Conservation (phyloP, 2,113 vertebrate genomes). For the Micronisus gabar region DNA sequence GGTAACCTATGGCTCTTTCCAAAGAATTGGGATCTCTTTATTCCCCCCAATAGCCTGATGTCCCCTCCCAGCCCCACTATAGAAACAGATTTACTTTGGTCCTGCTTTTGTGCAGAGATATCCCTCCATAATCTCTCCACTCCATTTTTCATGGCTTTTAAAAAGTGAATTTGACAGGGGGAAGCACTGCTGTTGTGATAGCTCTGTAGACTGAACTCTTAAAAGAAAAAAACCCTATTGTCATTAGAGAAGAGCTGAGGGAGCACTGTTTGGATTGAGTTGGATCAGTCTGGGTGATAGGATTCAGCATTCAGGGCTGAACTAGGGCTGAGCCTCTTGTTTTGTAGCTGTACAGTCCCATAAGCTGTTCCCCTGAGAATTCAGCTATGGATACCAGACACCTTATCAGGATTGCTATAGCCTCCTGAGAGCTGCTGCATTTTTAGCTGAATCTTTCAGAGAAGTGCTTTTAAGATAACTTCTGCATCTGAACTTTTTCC, state of each 20-base stretch:
- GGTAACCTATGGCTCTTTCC: neutral
- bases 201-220: constrained; percentile 17
- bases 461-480: neutral
- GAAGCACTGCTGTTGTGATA: constrained; percentile 36
- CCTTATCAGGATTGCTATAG: neutral
- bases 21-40: neutral
- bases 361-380: neutral
- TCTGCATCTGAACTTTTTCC: neutral
- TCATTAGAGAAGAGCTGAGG: constrained; percentile 49
- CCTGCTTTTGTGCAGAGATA: neutral
- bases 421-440: neutral
- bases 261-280: constrained; percentile 49
- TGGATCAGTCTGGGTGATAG: constrained; percentile 38
- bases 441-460: neutral
- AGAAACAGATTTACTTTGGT: neutral
- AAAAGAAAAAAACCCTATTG: neutral
- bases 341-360: neutral
- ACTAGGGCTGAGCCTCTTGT: neutral
- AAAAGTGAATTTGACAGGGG: constrained; percentile 29
- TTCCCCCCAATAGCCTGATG: neutral
- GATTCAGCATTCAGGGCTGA: neutral
- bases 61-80: neutral
- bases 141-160: constrained; percentile 1
- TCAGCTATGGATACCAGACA: neutral
- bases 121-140: constrained; percentile 15